Evolutionary conservation across 2,888 invertebrate species (phyloP), one percentile per base, ranked within the genome.

Genomic region (Balanococcus diminutus): DNA sequence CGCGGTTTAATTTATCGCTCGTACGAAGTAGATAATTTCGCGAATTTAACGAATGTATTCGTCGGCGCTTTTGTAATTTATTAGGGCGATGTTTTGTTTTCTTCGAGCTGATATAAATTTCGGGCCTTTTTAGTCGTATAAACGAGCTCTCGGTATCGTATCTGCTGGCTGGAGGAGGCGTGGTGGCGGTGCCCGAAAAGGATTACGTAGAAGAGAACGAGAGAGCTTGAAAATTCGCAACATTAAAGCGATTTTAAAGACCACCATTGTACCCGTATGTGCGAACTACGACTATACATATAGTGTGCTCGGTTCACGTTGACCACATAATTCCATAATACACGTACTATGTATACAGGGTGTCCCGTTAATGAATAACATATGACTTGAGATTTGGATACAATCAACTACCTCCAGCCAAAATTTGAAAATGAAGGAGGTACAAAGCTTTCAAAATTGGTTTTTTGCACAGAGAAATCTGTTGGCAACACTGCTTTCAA

Each of bases 1-100:
- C 36, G 36, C 8, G 42, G 42, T 42, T 42, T 42, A 42, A 67
- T 67, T 67, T 28, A 67, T 67, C n/a, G n/a, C 11, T 28, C 28
- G 61, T 14, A 28, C 61, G 9, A 67, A 25, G 61, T 67, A 67
- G 11, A 67, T 67, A 67, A 67, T 67, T 67, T 67, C 22, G 61
- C 61, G 25, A 25, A 25, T 67, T 28, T 22, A 67, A 28, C 61
- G 14, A 67, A 67, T 25, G 28, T 28, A 28, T 67, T 25, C 25
- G 61, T 14, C 11, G 25, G 25, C 25, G 61, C 28, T 67, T 67
- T 9, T 28, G 61, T 67, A 67, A 67, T 67, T 67, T 67, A 67
- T 75, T 75, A 32, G 22, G 19, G 19, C 75, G 32, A 75, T 75
- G 75, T 75, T 75, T 75, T 75, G 75, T 75, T 75, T 75, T 32